A percentile compares a stretch with the other conserved stretches of the same genome.
phyloP scores from a whole-genome alignment of 2,113 vertebrate species.

The Myiopsitta monachus region DNA sequence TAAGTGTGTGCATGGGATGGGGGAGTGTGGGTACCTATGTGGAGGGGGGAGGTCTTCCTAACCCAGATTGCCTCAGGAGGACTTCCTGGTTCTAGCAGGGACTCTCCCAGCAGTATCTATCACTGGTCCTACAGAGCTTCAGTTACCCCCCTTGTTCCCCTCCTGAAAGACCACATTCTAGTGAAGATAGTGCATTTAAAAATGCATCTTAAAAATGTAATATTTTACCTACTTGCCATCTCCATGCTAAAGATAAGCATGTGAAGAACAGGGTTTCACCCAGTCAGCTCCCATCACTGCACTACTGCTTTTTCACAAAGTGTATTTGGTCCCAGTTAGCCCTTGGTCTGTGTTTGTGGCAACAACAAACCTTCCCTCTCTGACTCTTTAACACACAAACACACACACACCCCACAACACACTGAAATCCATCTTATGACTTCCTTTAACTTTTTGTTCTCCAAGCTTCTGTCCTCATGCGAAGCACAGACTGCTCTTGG shows the following conservation, averaged over 20 bases:
- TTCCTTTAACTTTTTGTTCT: neutral
- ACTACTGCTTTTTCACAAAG: neutral
- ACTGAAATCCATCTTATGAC: neutral
- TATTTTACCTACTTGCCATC: neutral
- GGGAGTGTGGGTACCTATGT: neutral
- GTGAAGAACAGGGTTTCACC: neutral
- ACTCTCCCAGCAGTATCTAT: neutral
- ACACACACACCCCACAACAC: neutral
- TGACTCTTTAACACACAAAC: neutral
- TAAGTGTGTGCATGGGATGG: accelerated
- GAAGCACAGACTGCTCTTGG: neutral
- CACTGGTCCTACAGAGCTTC: neutral
- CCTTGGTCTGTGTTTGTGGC: accelerated
- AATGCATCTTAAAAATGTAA: neutral
- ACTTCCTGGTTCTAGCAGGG: neutral
- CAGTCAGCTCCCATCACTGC: neutral
- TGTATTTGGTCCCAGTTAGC: neutral
- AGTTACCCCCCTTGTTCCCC: neutral
- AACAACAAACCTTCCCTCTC: neutral
- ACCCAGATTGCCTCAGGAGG: neutral
- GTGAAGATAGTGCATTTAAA: neutral
- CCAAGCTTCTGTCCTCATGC: neutral
- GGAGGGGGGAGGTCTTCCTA: neutral
- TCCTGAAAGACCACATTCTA: neutral
- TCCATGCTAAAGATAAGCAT: neutral